Evolutionary conservation across 2,888 invertebrate species (phyloP).

Genomic region (Catocala fraxini): DNA sequence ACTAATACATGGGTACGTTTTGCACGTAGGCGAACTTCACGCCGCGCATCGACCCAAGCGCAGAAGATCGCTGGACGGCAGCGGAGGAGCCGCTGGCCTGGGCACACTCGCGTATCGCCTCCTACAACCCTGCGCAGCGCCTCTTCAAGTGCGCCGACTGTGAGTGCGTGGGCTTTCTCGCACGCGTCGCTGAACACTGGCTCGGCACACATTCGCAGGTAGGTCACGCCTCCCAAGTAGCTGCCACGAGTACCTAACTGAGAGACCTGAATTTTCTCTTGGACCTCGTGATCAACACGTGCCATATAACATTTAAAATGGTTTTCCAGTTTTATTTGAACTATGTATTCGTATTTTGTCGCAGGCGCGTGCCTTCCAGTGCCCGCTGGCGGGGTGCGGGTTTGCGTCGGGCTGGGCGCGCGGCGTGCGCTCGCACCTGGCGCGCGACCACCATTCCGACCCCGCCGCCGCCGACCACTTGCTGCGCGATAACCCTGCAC

Average conservation of each 20-base stretch:
- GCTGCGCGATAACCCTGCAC: constrained; percentile 91
- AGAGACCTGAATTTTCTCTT: background rate
- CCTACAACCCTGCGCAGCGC: constrained; percentile 92
- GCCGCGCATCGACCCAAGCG: constrained; percentile 81
- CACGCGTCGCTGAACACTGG: constrained; percentile 93
- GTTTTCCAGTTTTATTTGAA: too few species aligned
- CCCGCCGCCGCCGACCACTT: constrained; percentile 89
- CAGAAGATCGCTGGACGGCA: constrained; percentile 89
- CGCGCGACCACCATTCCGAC: constrained; percentile 91
- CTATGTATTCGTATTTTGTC: background rate
- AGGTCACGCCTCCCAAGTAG: constrained; percentile 64
- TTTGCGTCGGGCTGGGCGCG: constrained; percentile 93
- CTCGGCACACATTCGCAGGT: constrained; percentile 88
- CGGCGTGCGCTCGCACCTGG: constrained; percentile 91
- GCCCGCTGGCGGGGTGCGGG: constrained; percentile 90
- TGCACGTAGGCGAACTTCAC: constrained; percentile 84
- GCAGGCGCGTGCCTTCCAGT: constrained; percentile 90
- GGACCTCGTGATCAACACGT: too few species aligned
- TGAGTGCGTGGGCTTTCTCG: constrained; percentile 92
- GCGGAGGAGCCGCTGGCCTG: constrained; percentile 91
- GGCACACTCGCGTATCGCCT: constrained; percentile 93
- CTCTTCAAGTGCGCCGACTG: constrained; percentile 92
- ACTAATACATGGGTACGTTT: background rate
- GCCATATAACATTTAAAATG: too few species aligned
- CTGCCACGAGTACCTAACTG: background rate